Base-by-base conservation (phyloP, 2,888 invertebrate species). In the Agrotis exclamationis region DNA sequence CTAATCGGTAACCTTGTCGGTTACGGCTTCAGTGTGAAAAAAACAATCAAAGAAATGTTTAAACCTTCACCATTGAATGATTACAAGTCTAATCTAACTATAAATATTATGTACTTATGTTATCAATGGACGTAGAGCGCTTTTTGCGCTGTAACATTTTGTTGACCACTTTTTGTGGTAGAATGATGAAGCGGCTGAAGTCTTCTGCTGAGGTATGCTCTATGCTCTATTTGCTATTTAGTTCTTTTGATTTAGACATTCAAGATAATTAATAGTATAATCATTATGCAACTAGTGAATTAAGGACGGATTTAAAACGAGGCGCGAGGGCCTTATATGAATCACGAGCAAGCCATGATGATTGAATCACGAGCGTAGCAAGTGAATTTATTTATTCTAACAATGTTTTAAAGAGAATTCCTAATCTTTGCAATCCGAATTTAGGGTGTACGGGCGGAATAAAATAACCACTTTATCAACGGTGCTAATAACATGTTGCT, bases 1-100 rank as follows among this genome's bases (percentile, higher is more conserved):
- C 90, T 57, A 92, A 92, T 89, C 82, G 74, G 22, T 86, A 89
- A 88, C 93, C 93, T 92, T 91, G 92, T 85, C 80, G 60, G 86
- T 82, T 79, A 88, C 90, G 89, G 80, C 60, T 74, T 78, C 74
- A 84, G 69, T 78, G 76, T 75, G 67, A 67, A 80, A 83, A 89
- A 87, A 87, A 82, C 84, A 82, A 87, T 86, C 86, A 86, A 92
- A 91, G 89, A 89, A 90, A 86, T 80, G 80, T 66, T 65, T 53
- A 54, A 90, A 90, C 92, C 92, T 92, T 92, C 92, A 90, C 90
- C 79, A 86, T 54, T 79, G 83, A 89, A 63, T 89, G 87, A 80
- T 83, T 87, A 75, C 62, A 39, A 82, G 60, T 39, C 28, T 76
- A 74, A 83, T 83, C 75, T 76, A 63, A 72, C 63, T 74, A 77